Base-by-base conservation (phyloP, 2,888 invertebrate genomes). In the Poecilobothrus nobilitatus region DNA sequence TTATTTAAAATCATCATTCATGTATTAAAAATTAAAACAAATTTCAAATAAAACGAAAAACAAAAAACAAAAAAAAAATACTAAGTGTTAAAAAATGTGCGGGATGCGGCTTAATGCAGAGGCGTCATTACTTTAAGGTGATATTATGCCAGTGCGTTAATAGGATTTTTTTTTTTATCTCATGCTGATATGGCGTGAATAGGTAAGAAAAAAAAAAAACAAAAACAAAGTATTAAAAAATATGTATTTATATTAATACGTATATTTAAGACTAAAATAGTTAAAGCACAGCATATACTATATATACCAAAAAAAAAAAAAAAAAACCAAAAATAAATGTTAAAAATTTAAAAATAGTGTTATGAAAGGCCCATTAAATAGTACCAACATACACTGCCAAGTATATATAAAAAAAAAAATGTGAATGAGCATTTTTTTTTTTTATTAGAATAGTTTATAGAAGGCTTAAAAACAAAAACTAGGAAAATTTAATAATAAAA, bases 101-200 rank as follows among this genome's bases (percentile, higher is more conserved):
- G 53, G 53, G 53, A 53, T 53, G 53, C 53, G 9, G 53, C 53
- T 53, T 18, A 27, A 53, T 53, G 53, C 53, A 53, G 53, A 53
- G 53, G 53, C 53, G 53, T 53, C 15, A 53, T 18, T 9, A 12
- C 15, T 53, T 18, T 53, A 53, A 9, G 53, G 53, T 53, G 53
- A 53, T 53, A 53, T 53, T 9, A n/a, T n/a, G n/a, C 53, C 53
- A 53, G 53, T 53, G 53, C 53, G 53, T 53, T 53, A 53, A 53
- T 53, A 53, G 53, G 53, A 53, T 53, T 53, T 53, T 53, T 53
- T 27, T 27, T 27, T 53, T 53, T 53, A 15, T 53, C 53, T 53
- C 53, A 53, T 53, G 53, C 53, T 53, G 53, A 53, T 53, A 53
- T 53, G n/a, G 53, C 53, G 53, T n/a, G 53, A 53, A 53, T 53